Conservation (phyloP, 2,888 invertebrate species). For the Drosophila merina region DNA sequence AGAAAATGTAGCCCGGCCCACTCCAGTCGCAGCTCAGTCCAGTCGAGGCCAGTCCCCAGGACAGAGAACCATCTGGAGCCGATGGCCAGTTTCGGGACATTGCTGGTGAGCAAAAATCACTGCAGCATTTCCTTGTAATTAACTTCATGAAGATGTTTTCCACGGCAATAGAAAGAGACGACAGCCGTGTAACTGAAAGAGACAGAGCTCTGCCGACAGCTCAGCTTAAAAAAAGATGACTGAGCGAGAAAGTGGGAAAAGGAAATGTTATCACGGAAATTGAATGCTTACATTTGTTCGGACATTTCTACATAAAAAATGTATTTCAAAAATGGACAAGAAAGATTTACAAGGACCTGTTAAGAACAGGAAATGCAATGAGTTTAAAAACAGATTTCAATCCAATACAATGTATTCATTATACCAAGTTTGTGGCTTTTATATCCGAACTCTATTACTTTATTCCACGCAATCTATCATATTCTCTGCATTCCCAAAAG, state of each 20-base stretch:
- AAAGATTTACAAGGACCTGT: too few relatives aligned
- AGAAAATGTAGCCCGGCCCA: slow-evolving; percentile 19
- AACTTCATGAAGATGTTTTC: slow-evolving; percentile 44
- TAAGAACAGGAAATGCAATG: too few relatives aligned
- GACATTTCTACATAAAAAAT: background rate
- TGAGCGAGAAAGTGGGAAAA: background rate
- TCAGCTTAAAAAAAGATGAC: slow-evolving; percentile 25
- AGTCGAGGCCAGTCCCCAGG: background rate
- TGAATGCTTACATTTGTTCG: slow-evolving; percentile 1
- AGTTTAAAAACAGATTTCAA: too few relatives aligned
- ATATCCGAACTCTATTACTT: too few relatives aligned
- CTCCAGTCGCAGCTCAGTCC: too few relatives aligned
- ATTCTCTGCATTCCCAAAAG: too few relatives aligned
- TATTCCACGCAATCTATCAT: too few relatives aligned
- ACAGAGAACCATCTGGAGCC: slow-evolving; percentile 22
- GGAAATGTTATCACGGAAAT: slow-evolving; percentile 22
- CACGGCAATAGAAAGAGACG: background rate
- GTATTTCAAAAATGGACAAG: background rate
- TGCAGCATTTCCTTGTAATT: slow-evolving; percentile 49
- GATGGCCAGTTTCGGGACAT: slow-evolving; percentile 21
- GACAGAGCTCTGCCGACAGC: slow-evolving; percentile 23
- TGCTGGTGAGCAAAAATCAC: slow-evolving; percentile 33
- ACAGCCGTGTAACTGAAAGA: background rate
- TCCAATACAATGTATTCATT: too few relatives aligned
- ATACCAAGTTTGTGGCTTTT: too few relatives aligned